phyloP scores from a whole-genome alignment of 2,113 vertebrate species.

The Perca schrenkii region DNA sequence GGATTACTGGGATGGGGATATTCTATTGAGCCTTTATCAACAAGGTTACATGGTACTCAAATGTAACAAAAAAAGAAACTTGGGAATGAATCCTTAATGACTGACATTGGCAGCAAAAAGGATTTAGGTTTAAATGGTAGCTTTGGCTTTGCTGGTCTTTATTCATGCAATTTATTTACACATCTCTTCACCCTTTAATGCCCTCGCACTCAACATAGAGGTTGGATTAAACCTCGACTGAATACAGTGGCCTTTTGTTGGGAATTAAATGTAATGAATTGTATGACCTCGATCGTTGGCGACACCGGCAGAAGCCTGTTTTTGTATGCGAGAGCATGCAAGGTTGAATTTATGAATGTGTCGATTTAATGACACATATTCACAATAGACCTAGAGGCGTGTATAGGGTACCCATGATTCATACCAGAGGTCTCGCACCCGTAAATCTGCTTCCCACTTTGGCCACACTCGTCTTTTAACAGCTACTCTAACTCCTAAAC shows the following conservation, averaged over 20 bases:
- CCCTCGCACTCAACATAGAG: constrained; percentile 33
- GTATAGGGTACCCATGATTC: constrained; percentile 63
- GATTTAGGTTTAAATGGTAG: constrained; percentile 62
- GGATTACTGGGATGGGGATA: constrained; percentile 76
- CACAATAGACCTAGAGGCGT: constrained; percentile 37
- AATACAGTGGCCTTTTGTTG: constrained; percentile 65
- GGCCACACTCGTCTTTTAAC: constrained; percentile 75
- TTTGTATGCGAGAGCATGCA: background rate
- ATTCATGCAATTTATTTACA: constrained; percentile 58
- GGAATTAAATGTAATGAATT: constrained; percentile 46
- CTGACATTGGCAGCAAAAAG: too few species aligned
- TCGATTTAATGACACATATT: constrained; percentile 50
- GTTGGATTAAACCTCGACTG: constrained; percentile 42
- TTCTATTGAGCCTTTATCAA: constrained; percentile 79
- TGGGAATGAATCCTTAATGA: constrained; percentile 58
- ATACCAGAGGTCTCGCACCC: constrained; percentile 65
- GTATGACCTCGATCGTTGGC: constrained; percentile 29
- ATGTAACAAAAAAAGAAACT: constrained; percentile 57
- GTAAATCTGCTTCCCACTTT: constrained; percentile 76
- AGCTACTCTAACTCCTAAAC: constrained; percentile 74
- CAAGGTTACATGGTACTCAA: constrained; percentile 71
- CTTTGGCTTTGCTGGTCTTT: constrained; percentile 12
- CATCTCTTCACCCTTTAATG: constrained; percentile 53
- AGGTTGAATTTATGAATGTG: constrained; percentile 33
- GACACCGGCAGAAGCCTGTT: constrained; percentile 27